Conservation (phyloP, 1,140 invertebrate genomes). For the Lepidurus apus region DNA sequence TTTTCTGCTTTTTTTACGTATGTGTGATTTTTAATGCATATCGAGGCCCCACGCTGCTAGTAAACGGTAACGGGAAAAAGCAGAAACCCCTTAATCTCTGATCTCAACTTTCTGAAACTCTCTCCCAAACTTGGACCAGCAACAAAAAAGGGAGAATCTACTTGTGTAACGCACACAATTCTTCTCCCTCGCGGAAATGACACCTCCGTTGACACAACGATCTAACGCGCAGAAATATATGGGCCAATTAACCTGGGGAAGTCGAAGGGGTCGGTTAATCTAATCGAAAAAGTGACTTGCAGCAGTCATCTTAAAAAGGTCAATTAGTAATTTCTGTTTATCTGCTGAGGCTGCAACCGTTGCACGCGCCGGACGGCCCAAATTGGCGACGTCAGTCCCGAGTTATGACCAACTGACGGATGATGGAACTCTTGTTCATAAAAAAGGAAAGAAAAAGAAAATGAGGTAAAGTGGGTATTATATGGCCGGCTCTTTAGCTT, state of each 20-base stretch:
- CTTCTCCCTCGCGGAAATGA: too few relatives aligned
- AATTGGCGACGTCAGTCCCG: constrained; percentile 1
- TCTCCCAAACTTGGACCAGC: too few relatives aligned
- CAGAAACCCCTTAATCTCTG: too few relatives aligned
- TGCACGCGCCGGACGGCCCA: background rate
- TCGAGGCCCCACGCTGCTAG: background rate
- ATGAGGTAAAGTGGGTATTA: background rate
- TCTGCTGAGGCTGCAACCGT: background rate
- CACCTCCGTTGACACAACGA: too few relatives aligned
- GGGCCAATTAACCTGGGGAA: too few relatives aligned
- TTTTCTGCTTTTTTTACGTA: background rate
- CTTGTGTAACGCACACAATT: too few relatives aligned
- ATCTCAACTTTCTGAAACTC: too few relatives aligned
- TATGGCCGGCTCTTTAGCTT: background rate
- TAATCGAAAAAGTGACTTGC: too few relatives aligned
- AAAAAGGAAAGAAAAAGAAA: background rate
- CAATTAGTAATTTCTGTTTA: background rate
- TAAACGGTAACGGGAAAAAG: too few relatives aligned
- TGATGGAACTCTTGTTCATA: constrained; percentile 7
- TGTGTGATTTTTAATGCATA: background rate
- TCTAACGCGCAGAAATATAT: too few relatives aligned
- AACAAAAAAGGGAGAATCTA: too few relatives aligned
- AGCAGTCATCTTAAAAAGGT: background rate
- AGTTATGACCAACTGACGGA: constrained; percentile 17
- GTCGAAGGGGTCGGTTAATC: too few relatives aligned